These are phyloP conservation scores for Labrus mixtus DNA, from an alignment of 2,113 vertebrate genomes.

Conservation along the genomic window DNA sequence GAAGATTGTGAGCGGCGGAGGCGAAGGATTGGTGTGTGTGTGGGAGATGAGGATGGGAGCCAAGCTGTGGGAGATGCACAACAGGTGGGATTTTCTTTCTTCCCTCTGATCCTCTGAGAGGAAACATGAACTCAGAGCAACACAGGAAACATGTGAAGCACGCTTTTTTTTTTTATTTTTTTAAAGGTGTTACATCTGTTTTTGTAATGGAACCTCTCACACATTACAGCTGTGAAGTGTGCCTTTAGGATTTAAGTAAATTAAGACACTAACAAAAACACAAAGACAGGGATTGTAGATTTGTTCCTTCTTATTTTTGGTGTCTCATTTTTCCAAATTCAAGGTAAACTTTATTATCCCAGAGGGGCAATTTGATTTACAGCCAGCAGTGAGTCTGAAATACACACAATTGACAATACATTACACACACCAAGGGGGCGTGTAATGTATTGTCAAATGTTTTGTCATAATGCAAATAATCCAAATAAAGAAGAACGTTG, in stretches of 20 bases:
- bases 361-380: too few relatives aligned
- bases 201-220: background rate
- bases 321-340: background rate
- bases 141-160: background rate
- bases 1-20: slow-evolving; percentile 94
- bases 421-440: too few relatives aligned
- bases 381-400: too few relatives aligned
- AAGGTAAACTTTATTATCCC: too few relatives aligned
- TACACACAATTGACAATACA: too few relatives aligned
- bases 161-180: too few relatives aligned
- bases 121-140: background rate
- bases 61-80: slow-evolving; percentile 97
- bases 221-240: background rate
- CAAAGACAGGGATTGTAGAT: background rate
- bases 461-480: too few relatives aligned
- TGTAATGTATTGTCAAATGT: too few relatives aligned
- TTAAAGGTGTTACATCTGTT: background rate
- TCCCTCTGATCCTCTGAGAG: background rate
- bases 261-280: background rate
- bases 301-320: background rate
- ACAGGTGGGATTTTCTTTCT: slow-evolving; percentile 83
- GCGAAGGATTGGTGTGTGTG: slow-evolving; percentile 92
- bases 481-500: background rate
- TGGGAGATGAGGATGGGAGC: slow-evolving; percentile 94
- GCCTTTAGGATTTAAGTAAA: background rate